Base-by-base conservation (phyloP, 2,888 invertebrate genomes). In the Agrotis exclamationis region DNA sequence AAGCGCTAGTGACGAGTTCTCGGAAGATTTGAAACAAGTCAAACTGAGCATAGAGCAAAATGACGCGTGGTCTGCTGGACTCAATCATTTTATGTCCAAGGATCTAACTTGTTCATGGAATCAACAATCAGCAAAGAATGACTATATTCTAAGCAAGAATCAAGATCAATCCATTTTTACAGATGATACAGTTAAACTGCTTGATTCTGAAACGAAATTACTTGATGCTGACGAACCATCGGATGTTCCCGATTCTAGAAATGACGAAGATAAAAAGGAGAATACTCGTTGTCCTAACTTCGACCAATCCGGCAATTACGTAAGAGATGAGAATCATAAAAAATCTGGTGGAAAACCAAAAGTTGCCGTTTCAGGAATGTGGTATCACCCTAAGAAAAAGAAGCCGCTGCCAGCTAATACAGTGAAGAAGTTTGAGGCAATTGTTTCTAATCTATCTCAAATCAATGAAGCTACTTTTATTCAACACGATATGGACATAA, bases 371-470 rank as follows among this genome's bases (percentile, higher is more conserved):
- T 93, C 95, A 5, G 95, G 95, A 16, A 93, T 95, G 91, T 96
- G 96, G 95, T 95, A 95, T 74, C 94, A 96, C 72, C 95, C 95
- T 16, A 96, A 96, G 84, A 96, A 96, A 82, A 96, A 96, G 87
- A 96, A 95, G 77, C 95, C 95, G 9, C 83, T 96, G 47, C 87
- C 94, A 2, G 56, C 80, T 51, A 85, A 88, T 24, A 90, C 89
- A 22, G 91, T 93, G 2, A 95, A 94, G 72, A 96, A 95, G 76
- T 96, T 96, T 86, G 96, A 96, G 76, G 85, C 88, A 20, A 90
- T 96, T 59, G 82, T 96, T 65, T 80, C 81, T 20, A 93, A 90
- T 77, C 84, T 96, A 68, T 93, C 93, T 39, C 92, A 93, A 87
- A 88, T 93, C 7, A 90, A 90, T 47, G 96, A 96, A 86, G 92